These are phyloP conservation scores for Drosophila pegasa DNA, from an alignment of 2,888 invertebrate species.

Conservation along the genomic window DNA sequence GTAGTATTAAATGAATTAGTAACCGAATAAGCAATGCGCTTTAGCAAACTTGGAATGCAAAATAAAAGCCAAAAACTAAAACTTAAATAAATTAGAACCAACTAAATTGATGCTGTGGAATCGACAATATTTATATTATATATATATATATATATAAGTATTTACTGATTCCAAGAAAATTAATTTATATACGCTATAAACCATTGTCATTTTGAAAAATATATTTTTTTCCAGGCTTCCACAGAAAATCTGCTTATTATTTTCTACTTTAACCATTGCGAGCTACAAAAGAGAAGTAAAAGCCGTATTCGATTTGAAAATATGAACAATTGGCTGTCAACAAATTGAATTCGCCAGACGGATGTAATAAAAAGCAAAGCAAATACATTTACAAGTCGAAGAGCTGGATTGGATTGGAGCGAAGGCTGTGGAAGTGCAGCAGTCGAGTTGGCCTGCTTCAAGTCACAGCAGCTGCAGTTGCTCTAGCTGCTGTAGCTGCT, in stretches of 20 bases:
- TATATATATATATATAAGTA: too few species aligned
- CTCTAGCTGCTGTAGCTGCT: conserved; percentile 27
- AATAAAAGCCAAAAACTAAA: too few species aligned
- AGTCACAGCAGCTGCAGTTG: conserved; percentile 9
- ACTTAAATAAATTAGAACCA: too few species aligned
- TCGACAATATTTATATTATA: too few species aligned
- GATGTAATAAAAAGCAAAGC: conserved; percentile 7
- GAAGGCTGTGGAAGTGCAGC: conserved; percentile 56
- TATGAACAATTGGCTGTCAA: conserved; percentile 1
- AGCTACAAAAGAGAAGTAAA: not conserved
- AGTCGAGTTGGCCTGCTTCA: conserved; percentile 32
- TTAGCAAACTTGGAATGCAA: too few species aligned
- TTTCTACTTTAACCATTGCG: not conserved
- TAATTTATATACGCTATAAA: not conserved
- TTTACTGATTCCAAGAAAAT: too few species aligned
- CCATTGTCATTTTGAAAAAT: not conserved
- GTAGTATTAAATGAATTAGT: not conserved
- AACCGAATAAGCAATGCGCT: not conserved
- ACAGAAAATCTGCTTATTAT: not conserved
- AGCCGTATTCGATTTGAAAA: not conserved
- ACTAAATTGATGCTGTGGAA: too few species aligned
- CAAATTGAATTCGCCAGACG: conserved; percentile 1
- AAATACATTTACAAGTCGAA: conserved; percentile 11
- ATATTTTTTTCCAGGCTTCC: not conserved
- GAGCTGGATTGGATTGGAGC: conserved; percentile 33